Conservation (phyloP, 2,888 invertebrate species). For the Colostygia pectinataria region DNA sequence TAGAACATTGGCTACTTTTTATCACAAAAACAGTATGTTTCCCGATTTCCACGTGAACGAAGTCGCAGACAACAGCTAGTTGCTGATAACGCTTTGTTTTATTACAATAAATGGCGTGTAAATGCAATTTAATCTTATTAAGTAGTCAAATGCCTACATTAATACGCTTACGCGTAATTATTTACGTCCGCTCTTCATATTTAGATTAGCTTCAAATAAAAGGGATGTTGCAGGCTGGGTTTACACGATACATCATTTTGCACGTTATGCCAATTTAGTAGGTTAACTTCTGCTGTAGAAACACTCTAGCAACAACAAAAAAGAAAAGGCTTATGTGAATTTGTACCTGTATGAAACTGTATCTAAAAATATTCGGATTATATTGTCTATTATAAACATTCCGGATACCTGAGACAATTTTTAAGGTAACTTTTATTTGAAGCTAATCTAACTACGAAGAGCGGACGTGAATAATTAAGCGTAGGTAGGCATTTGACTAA, state of each 20-base stretch:
- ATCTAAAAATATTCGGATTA: no score
- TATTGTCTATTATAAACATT: no score
- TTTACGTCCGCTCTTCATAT: constrained; percentile 52
- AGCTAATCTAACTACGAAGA: constrained; percentile 47
- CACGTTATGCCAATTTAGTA: background rate
- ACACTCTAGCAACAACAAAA: no score
- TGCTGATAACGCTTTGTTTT: no score
- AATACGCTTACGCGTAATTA: constrained; percentile 38
- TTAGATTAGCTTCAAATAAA: constrained; percentile 37
- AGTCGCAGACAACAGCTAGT: no score
- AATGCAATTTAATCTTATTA: constrained; percentile 11
- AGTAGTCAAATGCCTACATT: constrained; percentile 10
- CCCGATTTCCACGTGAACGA: no score
- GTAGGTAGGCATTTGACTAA: constrained; percentile 15
- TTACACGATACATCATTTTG: constrained; percentile 23
- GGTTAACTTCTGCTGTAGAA: no score
- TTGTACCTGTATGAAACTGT: no score
- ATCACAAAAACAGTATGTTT: no score
- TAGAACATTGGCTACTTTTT: no score
- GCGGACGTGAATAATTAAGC: constrained; percentile 51
- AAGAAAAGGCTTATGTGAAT: no score
- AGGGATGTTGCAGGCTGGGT: constrained; percentile 5
- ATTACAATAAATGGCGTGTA: constrained; percentile 5
- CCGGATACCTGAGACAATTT: no score
- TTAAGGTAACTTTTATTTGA: constrained; percentile 9